Evolutionary conservation across 2,888 invertebrate genomes (phyloP), one percentile per base, ranked within the genome.

Genomic region (Temnothorax rugatulus): DNA sequence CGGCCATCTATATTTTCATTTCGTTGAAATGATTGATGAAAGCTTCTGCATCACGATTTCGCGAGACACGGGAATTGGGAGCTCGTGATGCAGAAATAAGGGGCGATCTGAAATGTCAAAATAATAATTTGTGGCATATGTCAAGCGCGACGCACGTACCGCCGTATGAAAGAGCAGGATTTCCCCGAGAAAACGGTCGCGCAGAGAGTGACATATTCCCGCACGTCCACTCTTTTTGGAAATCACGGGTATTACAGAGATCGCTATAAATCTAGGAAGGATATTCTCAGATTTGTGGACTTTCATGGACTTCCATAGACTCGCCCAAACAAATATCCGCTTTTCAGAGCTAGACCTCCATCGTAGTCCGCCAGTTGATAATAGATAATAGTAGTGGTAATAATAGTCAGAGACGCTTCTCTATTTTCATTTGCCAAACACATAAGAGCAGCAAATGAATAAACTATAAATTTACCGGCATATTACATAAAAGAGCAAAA

Each of bases 1-100:
- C 61, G 50, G 82, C 81, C 71, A 81, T 71, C 79, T 71, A 84
- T 87, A 88, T 84, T 91, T 90, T 92, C 91, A 91, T 92, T 93
- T 91, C 82, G 84, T 68, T 77, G 89, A 89, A 89, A 85, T 93
- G 93, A 93, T 93, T 93, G 92, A 93, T 92, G 91, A 91, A 41
- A 41, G 47, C 41, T 41, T 25, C 38, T n/a, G 47, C 59, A 69
- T 59, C 73, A 29, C 71, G 63, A 63, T 71, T 83, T 71, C 18
- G 18, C 44, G 44, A 44, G 44, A 71, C 34, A 71, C 59, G 71
- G 34, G 86, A 85, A 88, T 82, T 84, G 85, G 75, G 69, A 85
- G 84, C 85, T 83, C 77, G 75, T 84, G 89, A 88, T 63, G 87
- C 29, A 83, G 90, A 84, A 88, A 86, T 89, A 89, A 89, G 88